Evolutionary conservation across 2,888 invertebrate species (phyloP).

Genomic region (Lycophotia porphyrea): DNA sequence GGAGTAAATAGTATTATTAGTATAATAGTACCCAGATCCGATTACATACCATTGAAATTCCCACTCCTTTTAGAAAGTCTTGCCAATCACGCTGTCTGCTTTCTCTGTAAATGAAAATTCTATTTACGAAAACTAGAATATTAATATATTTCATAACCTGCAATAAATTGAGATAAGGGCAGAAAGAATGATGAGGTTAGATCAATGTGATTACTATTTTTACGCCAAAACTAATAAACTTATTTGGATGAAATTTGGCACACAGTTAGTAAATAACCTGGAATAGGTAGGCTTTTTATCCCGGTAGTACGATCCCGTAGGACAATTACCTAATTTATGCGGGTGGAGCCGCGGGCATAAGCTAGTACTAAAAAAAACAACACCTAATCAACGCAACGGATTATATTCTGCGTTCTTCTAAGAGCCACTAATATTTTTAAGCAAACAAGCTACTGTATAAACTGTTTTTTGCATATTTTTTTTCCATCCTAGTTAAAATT

Average conservation of each 20-base stretch:
- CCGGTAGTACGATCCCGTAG: too few species aligned
- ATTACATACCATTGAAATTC: conserved; percentile 3
- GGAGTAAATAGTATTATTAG: background rate
- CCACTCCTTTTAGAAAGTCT: conserved; percentile 5
- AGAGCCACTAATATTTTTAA: background rate
- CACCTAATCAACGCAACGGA: background rate
- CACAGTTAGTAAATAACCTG: background rate
- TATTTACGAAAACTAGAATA: background rate
- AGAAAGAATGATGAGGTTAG: background rate
- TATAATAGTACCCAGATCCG: background rate
- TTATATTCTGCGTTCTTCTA: background rate
- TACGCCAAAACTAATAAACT: background rate
- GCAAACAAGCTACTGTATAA: background rate
- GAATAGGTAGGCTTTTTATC: background rate
- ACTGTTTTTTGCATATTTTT: background rate
- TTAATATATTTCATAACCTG: background rate
- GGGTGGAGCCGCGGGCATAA: background rate
- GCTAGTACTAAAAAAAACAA: background rate
- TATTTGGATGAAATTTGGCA: background rate
- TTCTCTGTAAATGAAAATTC: conserved; percentile 8
- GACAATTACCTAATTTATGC: background rate
- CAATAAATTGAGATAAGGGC: background rate
- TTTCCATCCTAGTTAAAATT: background rate
- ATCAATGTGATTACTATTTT: too few species aligned
- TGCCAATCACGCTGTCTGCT: background rate